These are phyloP conservation scores for Thunnus maccoyii DNA, from an alignment of 2,113 vertebrate genomes.

Conservation along the genomic window DNA sequence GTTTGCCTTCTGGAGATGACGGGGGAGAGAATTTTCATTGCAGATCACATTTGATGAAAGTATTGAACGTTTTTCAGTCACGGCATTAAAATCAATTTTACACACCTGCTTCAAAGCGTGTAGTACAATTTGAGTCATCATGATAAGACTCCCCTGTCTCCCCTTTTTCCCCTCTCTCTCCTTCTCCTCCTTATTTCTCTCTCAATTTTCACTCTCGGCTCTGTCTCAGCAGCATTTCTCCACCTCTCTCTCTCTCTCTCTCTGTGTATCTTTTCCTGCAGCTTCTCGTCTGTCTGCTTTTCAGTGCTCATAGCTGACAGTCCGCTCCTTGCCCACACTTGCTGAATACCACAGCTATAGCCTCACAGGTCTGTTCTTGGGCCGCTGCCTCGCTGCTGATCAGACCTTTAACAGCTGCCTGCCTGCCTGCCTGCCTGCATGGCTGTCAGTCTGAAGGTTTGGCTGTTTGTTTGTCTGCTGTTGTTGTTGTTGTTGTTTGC, in stretches of 20 bases:
- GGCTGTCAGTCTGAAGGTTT: conserved; percentile 31
- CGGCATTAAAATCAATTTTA: not conserved
- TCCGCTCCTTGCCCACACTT: conserved; percentile 66
- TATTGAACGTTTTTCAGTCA: not conserved
- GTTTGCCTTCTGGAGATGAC: not conserved
- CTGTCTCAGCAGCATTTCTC: not conserved
- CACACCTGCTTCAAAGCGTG: not conserved
- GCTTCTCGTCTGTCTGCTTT: not conserved
- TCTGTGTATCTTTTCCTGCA: not conserved
- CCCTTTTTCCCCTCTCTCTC: not conserved
- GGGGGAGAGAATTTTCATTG: not conserved
- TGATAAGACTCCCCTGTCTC: not conserved
- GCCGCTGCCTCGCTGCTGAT: conserved; percentile 46
- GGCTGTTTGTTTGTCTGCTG: conserved; percentile 21
- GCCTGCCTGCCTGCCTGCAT: conserved; percentile 23
- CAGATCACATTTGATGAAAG: not conserved
- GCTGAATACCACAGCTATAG: conserved; percentile 64
- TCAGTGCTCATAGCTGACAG: conserved; percentile 28
- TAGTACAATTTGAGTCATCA: not conserved
- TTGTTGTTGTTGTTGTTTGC: not conserved
- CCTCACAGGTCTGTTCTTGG: conserved; percentile 49
- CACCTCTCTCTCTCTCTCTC: too few relatives aligned
- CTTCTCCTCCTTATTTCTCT: not conserved
- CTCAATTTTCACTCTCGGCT: not conserved
- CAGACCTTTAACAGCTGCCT: conserved; percentile 51